A percentile compares a stretch with the other conserved stretches of the same genome.
phyloP scores from a whole-genome alignment of 2,113 vertebrate species.

The Ailuropoda melanoleuca region DNA sequence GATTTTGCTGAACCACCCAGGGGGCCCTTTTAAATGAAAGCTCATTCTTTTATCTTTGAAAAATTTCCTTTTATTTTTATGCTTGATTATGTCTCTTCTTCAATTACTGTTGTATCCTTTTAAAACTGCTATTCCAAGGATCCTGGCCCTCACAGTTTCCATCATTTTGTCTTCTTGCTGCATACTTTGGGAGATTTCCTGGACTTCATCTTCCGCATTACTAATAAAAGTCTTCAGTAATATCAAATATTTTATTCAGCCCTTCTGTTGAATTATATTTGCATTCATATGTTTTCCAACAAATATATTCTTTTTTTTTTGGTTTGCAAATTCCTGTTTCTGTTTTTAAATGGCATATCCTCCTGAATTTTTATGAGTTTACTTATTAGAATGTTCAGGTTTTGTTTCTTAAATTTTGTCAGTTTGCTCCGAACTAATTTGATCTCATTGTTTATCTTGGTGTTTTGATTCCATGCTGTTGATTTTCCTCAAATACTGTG shows the following conservation, averaged over 20 bases:
- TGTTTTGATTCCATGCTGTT: not conserved
- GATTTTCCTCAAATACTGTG: not conserved
- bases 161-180: not conserved
- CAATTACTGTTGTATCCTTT: not conserved
- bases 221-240: not conserved
- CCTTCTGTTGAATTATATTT: not conserved
- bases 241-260: not conserved
- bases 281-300: not conserved
- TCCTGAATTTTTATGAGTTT: not conserved
- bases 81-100: not conserved
- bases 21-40: not conserved
- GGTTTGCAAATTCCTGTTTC: not conserved
- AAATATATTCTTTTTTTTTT: not conserved
- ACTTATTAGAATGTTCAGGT: not conserved
- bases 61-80: not conserved
- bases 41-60: not conserved
- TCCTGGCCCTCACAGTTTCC: not conserved
- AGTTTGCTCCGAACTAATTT: not conserved
- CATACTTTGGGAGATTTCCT: not conserved
- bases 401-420: not conserved
- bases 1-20: not conserved
- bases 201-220: not conserved
- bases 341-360: not conserved
- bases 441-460: not conserved
- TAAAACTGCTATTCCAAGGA: not conserved